Base-by-base conservation (phyloP, 2,113 vertebrate genomes). In the Puffinus mauretanicus region DNA sequence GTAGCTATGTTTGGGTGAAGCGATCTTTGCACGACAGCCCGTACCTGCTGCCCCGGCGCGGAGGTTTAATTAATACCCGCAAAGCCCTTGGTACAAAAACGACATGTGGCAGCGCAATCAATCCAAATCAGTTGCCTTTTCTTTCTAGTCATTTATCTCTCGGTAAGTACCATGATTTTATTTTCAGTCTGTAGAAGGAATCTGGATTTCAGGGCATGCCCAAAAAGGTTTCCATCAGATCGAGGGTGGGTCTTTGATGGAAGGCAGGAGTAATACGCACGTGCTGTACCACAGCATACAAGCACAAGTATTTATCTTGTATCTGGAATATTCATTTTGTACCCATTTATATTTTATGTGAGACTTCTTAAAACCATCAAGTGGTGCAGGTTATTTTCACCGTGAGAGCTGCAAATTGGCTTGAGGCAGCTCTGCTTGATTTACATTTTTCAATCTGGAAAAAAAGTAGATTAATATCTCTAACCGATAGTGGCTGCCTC, bases 391-490 rank as follows among this genome's bases (percentile, higher is more conserved):
- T 96, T 96, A 93, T 97, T 98, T 97, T 96, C 96, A 93, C 95
- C 93, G 96, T 69, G 73, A 94, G 96, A 94, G 90, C 93, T 96
- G 96, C 94, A 97, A 94, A 96, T 93, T 88, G 94, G 86, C 94
- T 95, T 11, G 47, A 87, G 88, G 94, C 94, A 88, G 71, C 94
- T 95, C 94, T 36, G 94, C 78, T 96, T 96, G 92, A 97, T 97
- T 97, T 96, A 94, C 96, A 95, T 97, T 96, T 97, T 98, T 96
- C 97, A 97, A 95, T 97, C 94, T 96, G 86, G 65, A 21, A 77
- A 87, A 86, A 55, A 76, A 54, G 80, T 10, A 96, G 95, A 97
- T 97, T 83, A 95, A 96, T 97, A 97, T 97, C 97, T 92, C n/a
- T 82, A 93, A 94, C 92, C 0, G 36, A 88, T 91, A 95, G 95